Evolutionary conservation across 1,140 invertebrate genomes (phyloP).

Genomic region (Phocides pigmalion): DNA sequence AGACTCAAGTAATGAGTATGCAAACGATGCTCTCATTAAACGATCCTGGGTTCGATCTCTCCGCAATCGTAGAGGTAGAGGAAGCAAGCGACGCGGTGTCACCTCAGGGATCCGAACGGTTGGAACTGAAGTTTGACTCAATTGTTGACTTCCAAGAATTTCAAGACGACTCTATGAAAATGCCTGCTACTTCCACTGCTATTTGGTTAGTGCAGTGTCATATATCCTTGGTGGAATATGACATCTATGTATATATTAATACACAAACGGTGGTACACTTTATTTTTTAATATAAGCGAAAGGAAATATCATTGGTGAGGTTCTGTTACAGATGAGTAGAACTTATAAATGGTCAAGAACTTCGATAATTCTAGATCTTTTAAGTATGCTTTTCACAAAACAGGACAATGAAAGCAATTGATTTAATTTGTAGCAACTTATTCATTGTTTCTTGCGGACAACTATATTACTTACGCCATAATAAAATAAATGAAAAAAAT

Average conservation of each 20-base stretch:
- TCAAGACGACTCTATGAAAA: conserved; percentile 56
- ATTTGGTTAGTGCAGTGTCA: conserved; percentile 62
- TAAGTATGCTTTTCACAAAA: too few species aligned
- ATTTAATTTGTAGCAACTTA: too few species aligned
- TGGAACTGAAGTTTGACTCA: conserved; percentile 72
- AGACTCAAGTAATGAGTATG: conserved; percentile 79
- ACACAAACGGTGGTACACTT: too few species aligned
- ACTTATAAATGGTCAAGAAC: too few species aligned
- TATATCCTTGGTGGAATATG: neutral
- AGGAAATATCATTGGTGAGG: too few species aligned
- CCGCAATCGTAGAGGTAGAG: conserved; percentile 76
- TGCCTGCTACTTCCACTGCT: conserved; percentile 59
- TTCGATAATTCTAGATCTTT: too few species aligned
- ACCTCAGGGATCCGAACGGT: conserved; percentile 63
- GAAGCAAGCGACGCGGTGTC: conserved; percentile 64
- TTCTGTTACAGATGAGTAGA: too few species aligned
- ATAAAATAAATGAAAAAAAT: conserved; percentile 14
- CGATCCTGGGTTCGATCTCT: conserved; percentile 78
- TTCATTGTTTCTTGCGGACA: too few species aligned
- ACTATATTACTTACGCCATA: too few species aligned
- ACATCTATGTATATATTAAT: too few species aligned
- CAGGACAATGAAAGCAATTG: too few species aligned
- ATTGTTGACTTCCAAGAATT: conserved; percentile 59
- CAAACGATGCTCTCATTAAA: conserved; percentile 73
- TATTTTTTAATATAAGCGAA: too few species aligned